These are phyloP conservation scores for Delichon dasypus DNA, from an alignment of 2,797 vertebrate genomes.

Conservation along the genomic window DNA sequence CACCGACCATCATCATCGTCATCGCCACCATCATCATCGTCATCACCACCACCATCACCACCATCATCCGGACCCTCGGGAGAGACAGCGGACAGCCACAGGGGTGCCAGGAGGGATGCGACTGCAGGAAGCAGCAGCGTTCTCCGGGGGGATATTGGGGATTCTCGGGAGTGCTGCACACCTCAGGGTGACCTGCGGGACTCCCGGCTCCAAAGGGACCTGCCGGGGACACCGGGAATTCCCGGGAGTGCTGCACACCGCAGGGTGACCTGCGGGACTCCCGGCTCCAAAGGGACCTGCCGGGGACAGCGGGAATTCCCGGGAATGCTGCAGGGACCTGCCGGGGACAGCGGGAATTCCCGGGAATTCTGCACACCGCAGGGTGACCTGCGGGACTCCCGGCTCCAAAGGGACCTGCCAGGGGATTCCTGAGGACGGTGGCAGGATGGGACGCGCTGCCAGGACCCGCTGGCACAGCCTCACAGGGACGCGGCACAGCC, in stretches of 20 bases:
- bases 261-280: not conserved
- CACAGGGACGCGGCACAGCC: rapidly evolving
- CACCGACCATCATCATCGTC: not conserved
- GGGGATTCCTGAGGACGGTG: not conserved
- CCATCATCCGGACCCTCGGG: no score
- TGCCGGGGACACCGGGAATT: no score
- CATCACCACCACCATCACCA: not conserved
- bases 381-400: rapidly evolving
- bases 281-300: no score
- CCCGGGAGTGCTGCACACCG: not conserved
- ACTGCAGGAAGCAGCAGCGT: rapidly evolving
- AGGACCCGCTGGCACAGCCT: not conserved
- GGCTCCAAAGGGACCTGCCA: not conserved
- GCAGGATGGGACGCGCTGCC: not conserved
- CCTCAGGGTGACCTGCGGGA: not conserved
- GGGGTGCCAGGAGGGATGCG: not conserved
- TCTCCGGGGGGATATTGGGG: rapidly evolving
- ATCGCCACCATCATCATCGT: not conserved
- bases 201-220: no score
- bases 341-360: not conserved
- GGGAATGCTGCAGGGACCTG: not conserved
- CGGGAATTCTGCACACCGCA: not conserved
- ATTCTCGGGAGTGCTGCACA: not conserved
- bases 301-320: no score
- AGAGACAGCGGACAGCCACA: rapidly evolving